These are phyloP conservation scores for Thalpophila matura DNA, from an alignment of 2,888 invertebrate species.

Conservation along the genomic window DNA sequence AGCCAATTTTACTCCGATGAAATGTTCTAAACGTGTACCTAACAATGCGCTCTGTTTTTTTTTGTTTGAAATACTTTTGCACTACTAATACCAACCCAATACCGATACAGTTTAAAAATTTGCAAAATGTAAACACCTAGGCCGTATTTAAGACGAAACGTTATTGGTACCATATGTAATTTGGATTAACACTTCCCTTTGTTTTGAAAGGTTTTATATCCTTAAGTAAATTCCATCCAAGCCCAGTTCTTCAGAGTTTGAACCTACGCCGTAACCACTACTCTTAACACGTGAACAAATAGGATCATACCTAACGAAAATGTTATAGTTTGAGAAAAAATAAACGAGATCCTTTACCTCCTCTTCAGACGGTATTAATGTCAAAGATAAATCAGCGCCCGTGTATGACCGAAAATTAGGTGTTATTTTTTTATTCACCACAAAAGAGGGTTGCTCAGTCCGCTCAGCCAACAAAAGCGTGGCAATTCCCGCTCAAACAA, in stretches of 20 bases:
- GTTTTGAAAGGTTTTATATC: conserved; percentile 42
- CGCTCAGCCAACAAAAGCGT: conserved; percentile 76
- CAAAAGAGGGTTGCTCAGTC: conserved; percentile 70
- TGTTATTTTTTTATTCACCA: conserved; percentile 73
- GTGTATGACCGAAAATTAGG: conserved; percentile 65
- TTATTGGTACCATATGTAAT: not conserved
- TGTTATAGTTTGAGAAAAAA: conserved; percentile 56
- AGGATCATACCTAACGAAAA: conserved; percentile 55
- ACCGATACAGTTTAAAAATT: conserved; percentile 14
- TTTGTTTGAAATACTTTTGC: conserved; percentile 28
- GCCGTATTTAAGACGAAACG: not conserved
- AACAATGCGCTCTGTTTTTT: conserved; percentile 40
- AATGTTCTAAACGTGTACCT: conserved; percentile 16
- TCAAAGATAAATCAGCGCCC: conserved; percentile 70
- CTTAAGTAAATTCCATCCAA: conserved; percentile 43
- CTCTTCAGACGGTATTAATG: conserved; percentile 67
- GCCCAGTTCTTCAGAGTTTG: conserved; percentile 23
- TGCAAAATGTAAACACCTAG: not conserved
- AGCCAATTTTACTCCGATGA: conserved; percentile 15
- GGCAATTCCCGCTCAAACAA: conserved; percentile 86
- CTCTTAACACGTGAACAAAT: conserved; percentile 59
- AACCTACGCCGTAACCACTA: conserved; percentile 33
- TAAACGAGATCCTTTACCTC: conserved; percentile 66
- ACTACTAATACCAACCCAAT: conserved; percentile 1
- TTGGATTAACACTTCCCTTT: conserved; percentile 44